Percentiles rank a stretch among this genome's conserved stretches.
Conservation (phyloP, 2,888 invertebrate species). For the Nomada goodeniana region DNA sequence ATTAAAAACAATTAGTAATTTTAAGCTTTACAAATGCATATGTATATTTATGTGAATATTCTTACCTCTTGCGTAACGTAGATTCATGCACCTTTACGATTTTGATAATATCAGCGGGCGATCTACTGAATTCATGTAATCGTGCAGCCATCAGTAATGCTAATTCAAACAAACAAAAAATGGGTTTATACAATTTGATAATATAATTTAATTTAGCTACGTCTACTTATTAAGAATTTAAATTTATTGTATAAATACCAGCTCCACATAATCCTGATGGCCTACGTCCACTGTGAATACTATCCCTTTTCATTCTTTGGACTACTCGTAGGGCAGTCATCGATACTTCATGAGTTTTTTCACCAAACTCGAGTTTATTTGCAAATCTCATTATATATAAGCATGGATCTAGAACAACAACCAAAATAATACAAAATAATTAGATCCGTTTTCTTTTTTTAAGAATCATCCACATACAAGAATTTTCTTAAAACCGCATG, state of each 20-base stretch:
- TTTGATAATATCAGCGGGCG: constrained; percentile 94
- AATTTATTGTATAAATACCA: constrained; percentile 85
- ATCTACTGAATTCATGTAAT: constrained; percentile 95
- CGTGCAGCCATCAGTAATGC: constrained; percentile 97
- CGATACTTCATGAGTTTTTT: constrained; percentile 97
- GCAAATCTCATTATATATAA: constrained; percentile 98
- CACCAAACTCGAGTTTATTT: constrained; percentile 95
- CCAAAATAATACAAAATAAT: background rate
- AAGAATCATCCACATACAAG: too few relatives aligned
- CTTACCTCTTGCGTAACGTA: constrained; percentile 93
- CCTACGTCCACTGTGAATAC: constrained; percentile 97
- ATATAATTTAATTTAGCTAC: too few relatives aligned
- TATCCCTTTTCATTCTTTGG: constrained; percentile 99
- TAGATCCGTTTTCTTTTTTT: too few relatives aligned
- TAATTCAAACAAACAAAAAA: constrained; percentile 78
- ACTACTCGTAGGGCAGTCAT: constrained; percentile 97
- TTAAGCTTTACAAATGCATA: background rate
- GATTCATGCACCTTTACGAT: constrained; percentile 98
- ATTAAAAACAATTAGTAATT: background rate
- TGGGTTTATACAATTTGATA: background rate
- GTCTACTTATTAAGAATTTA: background rate
- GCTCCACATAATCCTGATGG: constrained; percentile 99
- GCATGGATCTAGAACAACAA: constrained; percentile 91
- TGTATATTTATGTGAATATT: constrained; percentile 14
- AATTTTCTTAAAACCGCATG: too few relatives aligned